These are phyloP conservation scores for Dastarcus helophoroides DNA, from an alignment of 2,888 invertebrate genomes.

Conservation along the genomic window DNA sequence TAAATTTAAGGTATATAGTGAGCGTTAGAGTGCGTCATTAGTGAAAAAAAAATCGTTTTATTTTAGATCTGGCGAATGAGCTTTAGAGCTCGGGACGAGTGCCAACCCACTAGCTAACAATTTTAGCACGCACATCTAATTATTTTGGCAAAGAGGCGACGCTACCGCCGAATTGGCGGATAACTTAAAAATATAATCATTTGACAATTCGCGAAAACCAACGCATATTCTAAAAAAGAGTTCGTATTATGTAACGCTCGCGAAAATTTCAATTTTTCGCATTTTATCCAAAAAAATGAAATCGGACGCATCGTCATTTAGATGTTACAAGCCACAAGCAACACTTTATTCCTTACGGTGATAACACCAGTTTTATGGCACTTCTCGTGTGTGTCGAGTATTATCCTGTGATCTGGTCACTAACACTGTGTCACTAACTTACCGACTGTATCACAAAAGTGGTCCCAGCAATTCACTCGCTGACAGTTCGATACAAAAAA, in stretches of 20 bases:
- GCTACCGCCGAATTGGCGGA: constrained; percentile 22
- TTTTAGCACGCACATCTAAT: constrained; percentile 49
- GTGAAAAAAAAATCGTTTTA: constrained; percentile 27
- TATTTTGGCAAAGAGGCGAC: constrained; percentile 62
- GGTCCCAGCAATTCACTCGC: constrained; percentile 32
- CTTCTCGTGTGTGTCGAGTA: too few species aligned
- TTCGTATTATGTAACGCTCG: too few species aligned
- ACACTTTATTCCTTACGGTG: too few species aligned
- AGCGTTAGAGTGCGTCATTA: constrained; percentile 26
- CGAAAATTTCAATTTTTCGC: too few species aligned
- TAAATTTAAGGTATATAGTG: too few species aligned
- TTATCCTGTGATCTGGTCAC: too few species aligned
- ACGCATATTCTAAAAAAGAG: too few species aligned
- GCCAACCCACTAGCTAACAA: constrained; percentile 38
- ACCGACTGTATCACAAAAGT: constrained; percentile 35
- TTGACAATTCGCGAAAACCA: neutral
- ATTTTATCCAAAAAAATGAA: too few species aligned
- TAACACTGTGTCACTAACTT: too few species aligned
- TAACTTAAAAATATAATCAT: constrained; percentile 10
- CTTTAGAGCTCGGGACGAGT: constrained; percentile 36
- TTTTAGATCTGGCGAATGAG: constrained; percentile 21
- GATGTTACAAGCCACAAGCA: too few species aligned
- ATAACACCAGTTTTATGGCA: too few species aligned
- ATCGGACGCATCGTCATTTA: too few species aligned
- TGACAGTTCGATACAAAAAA: constrained; percentile 18